A percentile compares a stretch with the other conserved stretches of the same genome.
Conservation (phyloP, 1,140 invertebrate species). For the Drosophila kikkawai region DNA sequence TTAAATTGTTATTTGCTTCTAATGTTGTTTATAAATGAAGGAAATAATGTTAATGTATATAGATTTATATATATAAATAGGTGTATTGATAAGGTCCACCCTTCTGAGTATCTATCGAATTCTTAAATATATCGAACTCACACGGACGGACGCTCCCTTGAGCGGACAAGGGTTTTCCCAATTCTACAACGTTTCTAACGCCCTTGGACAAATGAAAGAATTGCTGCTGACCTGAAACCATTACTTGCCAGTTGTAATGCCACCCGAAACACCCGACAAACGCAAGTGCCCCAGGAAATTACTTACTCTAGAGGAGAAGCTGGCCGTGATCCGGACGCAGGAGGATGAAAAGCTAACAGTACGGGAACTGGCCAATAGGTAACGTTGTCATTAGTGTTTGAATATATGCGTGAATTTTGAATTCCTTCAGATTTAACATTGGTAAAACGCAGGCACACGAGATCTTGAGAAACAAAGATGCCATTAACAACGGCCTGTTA, state of each 20-base stretch:
- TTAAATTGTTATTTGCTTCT: too few species aligned
- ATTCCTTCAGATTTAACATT: constrained; percentile 24
- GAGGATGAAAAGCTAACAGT: constrained; percentile 36
- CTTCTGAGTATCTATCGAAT: constrained; percentile 2
- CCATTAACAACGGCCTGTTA: constrained; percentile 1
- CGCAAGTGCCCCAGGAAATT: constrained; percentile 1
- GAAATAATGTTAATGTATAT: neutral
- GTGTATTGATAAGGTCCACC: constrained; percentile 4
- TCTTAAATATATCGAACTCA: constrained; percentile 11
- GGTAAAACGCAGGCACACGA: constrained; percentile 34
- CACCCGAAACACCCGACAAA: neutral
- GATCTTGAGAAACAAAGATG: constrained; percentile 31
- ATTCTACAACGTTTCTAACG: neutral
- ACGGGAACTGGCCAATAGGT: constrained; percentile 33
- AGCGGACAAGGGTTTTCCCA: constrained; percentile 17
- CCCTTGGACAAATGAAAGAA: neutral
- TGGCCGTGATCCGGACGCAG: constrained; percentile 29
- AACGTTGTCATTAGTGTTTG: neutral
- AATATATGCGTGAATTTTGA: neutral
- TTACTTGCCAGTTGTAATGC: constrained; percentile 4
- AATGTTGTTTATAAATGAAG: neutral
- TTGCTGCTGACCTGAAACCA: neutral
- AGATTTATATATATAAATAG: neutral
- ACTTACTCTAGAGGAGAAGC: constrained; percentile 22
- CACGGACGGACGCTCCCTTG: constrained; percentile 27